Base-by-base conservation (phyloP, 2,888 invertebrate species). In the Amorpha juglandis region DNA sequence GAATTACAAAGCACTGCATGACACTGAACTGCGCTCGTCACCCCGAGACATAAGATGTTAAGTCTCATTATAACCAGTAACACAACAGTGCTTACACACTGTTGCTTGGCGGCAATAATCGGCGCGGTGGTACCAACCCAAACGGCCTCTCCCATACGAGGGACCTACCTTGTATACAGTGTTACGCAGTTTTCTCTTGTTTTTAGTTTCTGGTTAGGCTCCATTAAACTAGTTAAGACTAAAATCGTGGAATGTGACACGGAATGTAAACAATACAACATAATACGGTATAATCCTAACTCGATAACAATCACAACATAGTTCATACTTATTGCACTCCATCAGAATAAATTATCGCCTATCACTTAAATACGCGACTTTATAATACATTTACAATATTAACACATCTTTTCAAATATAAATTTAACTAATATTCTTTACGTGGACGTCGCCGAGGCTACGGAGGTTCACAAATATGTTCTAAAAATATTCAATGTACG, bases 291-390 rank as follows among this genome's bases (percentile, higher is more conserved):
- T 82, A 81, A 58, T 79, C 83, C 80, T 85, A 88, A 87, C 87
- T 81, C 87, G 62, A 50, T 90, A 92, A 91, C 91, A 87, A 91
- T 91, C 91, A 92, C 92, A 91, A 91, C 91, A 86, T 87, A 89
- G 88, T 87, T 87, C 92, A 89, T 87, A 88, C 91, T 89, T 92
- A 92, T 93, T 93, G 92, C 93, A 92, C 92, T 89, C 92, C 91
- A 87, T 91, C 89, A 81, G 87, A 90, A 89, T 89, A 89, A 90
- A 88, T 88, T 89, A 90, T 87, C 90, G 86, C 86, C 86, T 88
- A 90, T 87, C 82, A 87, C 84, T 85, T 88, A 87, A 77, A 74
- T 79, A 84, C 81, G 87, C 87, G 90, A 88, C 86, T 50, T 82
- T 80, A 87, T 89, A 90, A 91, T 90, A 92, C 90, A 92, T 92